Conservation (phyloP, 2,797 vertebrate species). For the Lutra lutra region DNA sequence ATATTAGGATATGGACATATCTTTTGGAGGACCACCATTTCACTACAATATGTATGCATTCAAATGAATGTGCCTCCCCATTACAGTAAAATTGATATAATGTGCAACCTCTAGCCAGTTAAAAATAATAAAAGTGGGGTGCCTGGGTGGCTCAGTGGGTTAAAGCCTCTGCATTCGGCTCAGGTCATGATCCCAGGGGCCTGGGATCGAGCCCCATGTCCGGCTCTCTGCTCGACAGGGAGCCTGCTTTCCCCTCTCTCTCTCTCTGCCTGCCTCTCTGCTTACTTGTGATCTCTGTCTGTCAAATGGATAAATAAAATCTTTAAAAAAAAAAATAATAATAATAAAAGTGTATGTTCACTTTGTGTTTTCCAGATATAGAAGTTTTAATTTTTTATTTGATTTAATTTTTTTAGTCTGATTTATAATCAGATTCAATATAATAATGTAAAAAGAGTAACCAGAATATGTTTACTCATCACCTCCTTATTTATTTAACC, state of each 20-base stretch:
- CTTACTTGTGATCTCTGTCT: no score
- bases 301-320: no score
- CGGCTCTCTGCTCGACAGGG: no score
- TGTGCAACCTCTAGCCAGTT: not conserved
- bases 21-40: not conserved
- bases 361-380: not conserved
- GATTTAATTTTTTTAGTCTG: not conserved
- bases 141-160: no score
- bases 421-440: not conserved
- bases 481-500: not conserved
- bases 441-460: not conserved
- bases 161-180: no score
- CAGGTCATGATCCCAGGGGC: no score
- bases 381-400: not conserved
- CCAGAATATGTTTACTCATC: conserved; percentile 8
- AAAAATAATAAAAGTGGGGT: not conserved
- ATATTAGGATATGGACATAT: not conserved
- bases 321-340: no score
- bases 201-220: no score
- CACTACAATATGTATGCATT: not conserved
- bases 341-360: not conserved
- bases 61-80: not conserved
- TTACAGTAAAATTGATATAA: not conserved
- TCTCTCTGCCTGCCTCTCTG: no score
- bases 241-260: no score